Conservation (phyloP, 30 jellyfish, hydroid and myxozoan species). For the Aurelia sp. region DNA sequence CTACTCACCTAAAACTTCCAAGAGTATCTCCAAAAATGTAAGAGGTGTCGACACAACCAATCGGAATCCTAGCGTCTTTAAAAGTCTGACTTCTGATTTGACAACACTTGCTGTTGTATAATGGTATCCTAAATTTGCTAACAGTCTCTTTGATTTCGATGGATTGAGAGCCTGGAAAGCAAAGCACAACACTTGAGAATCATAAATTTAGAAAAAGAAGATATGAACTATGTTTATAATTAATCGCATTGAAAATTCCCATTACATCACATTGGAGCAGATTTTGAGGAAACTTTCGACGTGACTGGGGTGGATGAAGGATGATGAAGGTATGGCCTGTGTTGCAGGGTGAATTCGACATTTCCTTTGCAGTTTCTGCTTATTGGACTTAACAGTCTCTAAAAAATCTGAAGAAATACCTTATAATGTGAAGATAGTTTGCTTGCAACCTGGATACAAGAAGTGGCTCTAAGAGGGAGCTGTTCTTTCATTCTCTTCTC, state of each 20-base stretch:
- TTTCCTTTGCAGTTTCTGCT: background rate
- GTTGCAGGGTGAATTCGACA: background rate
- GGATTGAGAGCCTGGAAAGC: slow-evolving; percentile 71
- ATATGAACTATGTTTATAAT: background rate
- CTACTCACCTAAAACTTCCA: slow-evolving; percentile 79
- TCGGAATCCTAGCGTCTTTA: slow-evolving; percentile 69
- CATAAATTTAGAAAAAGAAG: background rate
- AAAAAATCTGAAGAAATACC: slow-evolving; percentile 31
- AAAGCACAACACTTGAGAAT: background rate
- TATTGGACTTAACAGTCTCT: background rate
- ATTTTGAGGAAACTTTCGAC: too few relatives aligned
- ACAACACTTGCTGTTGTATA: slow-evolving; percentile 61
- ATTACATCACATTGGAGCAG: too few relatives aligned
- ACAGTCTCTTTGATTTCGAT: slow-evolving; percentile 54
- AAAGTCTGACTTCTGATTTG: slow-evolving; percentile 83
- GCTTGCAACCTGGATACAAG: slow-evolving; percentile 90
- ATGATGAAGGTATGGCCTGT: too few relatives aligned
- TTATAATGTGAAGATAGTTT: slow-evolving; percentile 87
- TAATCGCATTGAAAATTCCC: too few relatives aligned
- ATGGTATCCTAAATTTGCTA: slow-evolving; percentile 55
- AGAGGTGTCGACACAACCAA: slow-evolving; percentile 74
- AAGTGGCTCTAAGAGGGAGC: slow-evolving; percentile 68
- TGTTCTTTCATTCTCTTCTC: slow-evolving; percentile 78
- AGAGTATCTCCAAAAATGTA: slow-evolving; percentile 64
- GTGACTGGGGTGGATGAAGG: too few relatives aligned